A percentile compares a stretch with the other conserved stretches of the same genome.
Conservation (phyloP, 2,888 invertebrate genomes). For the Hirtodrosophila confusa region DNA sequence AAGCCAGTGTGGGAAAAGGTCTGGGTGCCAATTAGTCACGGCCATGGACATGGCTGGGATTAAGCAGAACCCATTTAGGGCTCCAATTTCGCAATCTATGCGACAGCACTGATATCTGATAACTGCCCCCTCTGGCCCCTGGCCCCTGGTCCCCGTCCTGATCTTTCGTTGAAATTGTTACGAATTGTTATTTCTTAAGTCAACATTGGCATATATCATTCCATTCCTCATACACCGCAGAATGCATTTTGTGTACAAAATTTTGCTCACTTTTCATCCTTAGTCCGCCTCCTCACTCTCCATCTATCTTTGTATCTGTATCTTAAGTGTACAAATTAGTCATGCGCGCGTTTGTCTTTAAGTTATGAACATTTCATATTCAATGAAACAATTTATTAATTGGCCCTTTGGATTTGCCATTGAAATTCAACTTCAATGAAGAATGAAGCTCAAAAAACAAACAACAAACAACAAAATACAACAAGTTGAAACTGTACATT, state of each 20-base stretch:
- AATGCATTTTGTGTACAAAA: neutral
- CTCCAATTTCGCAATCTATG: slow-evolving; percentile 52
- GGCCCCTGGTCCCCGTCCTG: neutral
- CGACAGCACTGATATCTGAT: slow-evolving; percentile 79
- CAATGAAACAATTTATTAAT: slow-evolving; percentile 27
- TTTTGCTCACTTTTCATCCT: slow-evolving; percentile 5
- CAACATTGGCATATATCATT: slow-evolving; percentile 25
- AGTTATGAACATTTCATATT: slow-evolving; percentile 62
- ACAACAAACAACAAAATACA: slow-evolving; percentile 10
- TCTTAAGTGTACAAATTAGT: slow-evolving; percentile 82
- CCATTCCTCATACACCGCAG: slow-evolving; percentile 2
- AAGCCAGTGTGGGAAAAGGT: slow-evolving; percentile 93
- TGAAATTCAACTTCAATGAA: slow-evolving; percentile 63
- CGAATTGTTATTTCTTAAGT: slow-evolving; percentile 42
- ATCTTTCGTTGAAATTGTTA: slow-evolving; percentile 4
- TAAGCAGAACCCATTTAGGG: slow-evolving; percentile 42
- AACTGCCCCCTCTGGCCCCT: slow-evolving; percentile 48
- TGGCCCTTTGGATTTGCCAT: slow-evolving; percentile 53
- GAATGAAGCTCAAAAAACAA: slow-evolving; percentile 39
- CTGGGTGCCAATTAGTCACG: slow-evolving; percentile 88
- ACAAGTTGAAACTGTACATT: slow-evolving; percentile 30
- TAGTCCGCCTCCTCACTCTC: neutral
- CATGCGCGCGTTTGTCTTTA: slow-evolving; percentile 79
- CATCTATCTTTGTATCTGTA: slow-evolving; percentile 14
- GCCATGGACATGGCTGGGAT: slow-evolving; percentile 82